These are phyloP conservation scores for Collichthys lucidus DNA, from an alignment of 2,113 vertebrate genomes.

Conservation along the genomic window DNA sequence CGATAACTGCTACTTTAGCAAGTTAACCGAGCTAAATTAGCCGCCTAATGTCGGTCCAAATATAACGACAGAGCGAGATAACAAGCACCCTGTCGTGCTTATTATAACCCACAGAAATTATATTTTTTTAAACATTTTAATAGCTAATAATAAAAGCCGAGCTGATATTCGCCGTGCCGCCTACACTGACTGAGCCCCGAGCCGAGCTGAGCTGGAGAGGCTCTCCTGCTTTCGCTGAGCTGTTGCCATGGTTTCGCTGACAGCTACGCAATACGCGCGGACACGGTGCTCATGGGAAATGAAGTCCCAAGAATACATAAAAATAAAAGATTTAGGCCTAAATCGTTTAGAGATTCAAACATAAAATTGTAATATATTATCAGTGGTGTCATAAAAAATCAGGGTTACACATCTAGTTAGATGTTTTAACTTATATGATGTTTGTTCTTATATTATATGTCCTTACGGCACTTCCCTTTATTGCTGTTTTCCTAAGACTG, in stretches of 20 bases:
- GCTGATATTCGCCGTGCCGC: neutral
- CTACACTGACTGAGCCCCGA: conserved; percentile 1
- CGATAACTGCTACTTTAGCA: neutral
- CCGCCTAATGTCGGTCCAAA: conserved; percentile 18
- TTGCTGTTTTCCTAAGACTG: too few relatives aligned
- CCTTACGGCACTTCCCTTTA: too few relatives aligned
- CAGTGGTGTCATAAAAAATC: neutral
- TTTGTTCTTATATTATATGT: too few relatives aligned
- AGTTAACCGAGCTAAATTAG: conserved; percentile 21
- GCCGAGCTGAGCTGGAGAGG: neutral
- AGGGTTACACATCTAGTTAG: too few relatives aligned
- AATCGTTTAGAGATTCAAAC: rapidly evolving
- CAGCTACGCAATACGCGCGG: neutral
- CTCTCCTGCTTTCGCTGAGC: neutral
- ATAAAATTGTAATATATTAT: neutral
- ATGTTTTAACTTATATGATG: too few relatives aligned
- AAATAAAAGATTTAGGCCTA: neutral
- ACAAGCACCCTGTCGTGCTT: neutral
- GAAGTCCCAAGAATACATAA: conserved; percentile 16
- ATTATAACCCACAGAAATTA: neutral
- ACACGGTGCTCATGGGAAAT: conserved; percentile 47
- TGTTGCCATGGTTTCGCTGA: conserved; percentile 59
- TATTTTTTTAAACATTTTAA: neutral
- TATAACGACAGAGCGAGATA: neutral
- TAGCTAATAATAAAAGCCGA: neutral